Percentiles rank a stretch among this genome's conserved stretches.
Conservation (phyloP, 2,797 vertebrate genomes). For the Anguilla pacifica region DNA sequence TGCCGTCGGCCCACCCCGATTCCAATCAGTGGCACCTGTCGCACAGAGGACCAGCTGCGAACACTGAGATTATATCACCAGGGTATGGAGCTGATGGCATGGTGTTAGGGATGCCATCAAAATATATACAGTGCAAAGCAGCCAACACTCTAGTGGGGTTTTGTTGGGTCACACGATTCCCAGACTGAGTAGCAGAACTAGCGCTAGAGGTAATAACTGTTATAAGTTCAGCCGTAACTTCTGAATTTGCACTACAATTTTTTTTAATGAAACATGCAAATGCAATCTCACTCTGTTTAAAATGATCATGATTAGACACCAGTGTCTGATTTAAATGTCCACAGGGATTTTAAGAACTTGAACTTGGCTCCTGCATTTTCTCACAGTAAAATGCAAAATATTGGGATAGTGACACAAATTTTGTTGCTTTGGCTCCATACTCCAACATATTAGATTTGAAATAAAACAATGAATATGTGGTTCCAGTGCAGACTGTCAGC, state of each 20-base stretch:
- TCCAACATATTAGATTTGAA: too few relatives aligned
- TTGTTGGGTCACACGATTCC: not conserved
- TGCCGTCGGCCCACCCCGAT: not conserved
- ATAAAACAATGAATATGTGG: too few relatives aligned
- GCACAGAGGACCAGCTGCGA: not conserved
- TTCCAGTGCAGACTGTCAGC: too few relatives aligned
- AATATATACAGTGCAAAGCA: not conserved
- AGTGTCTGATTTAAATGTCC: not conserved
- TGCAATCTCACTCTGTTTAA: not conserved
- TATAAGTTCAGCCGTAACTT: not conserved
- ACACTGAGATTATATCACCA: not conserved
- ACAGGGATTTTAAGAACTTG: not conserved
- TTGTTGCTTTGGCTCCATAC: too few relatives aligned
- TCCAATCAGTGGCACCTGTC: slow-evolving; percentile 32
- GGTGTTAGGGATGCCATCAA: not conserved
- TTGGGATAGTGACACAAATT: too few relatives aligned
- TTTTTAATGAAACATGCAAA: not conserved
- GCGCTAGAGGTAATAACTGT: not conserved
- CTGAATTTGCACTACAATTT: not conserved
- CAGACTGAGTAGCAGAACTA: not conserved
- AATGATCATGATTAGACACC: not conserved
- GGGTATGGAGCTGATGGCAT: not conserved
- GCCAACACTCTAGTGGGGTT: not conserved
- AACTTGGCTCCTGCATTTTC: too few relatives aligned
- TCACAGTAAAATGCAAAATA: too few relatives aligned